Evolutionary conservation across 37 sponge, comb jelly and placozoan genomes (phyloP), one percentile per base, ranked within the genome.

Genomic region (Bolinopsis microptera): DNA sequence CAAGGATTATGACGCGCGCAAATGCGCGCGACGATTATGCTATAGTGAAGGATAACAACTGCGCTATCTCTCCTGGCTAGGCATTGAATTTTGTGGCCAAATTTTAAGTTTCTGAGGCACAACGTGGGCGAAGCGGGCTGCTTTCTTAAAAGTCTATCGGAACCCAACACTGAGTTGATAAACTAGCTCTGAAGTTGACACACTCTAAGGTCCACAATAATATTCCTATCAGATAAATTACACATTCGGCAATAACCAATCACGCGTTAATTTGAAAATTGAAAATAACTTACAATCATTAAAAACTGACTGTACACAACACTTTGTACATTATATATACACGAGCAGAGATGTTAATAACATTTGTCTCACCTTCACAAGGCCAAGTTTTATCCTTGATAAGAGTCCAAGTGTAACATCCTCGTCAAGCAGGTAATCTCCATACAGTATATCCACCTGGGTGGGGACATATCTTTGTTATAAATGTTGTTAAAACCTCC

Each of bases 11-110:
- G 90, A n/a, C 61, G 61, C 90, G 90, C 90, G 90, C 90, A 41
- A 28, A 41, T 39, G 90, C 90, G 90, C 90, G 90, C 90, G 61
- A 86, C 90, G 90, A 86, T 86, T 86, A 39, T 86, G 90, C 90
- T 86, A 86, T 86, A 86, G 90, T 86, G 90, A 86, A 86, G 90
- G 61, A 38, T 86, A 86, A 86, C 90, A 86, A 86, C 90, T 35
- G 61, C 61, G 75, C 75, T 72, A 30, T 72, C 75, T 72, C 5
- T 72, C 75, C 75, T 8, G 13, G 31, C 5, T 23, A 24, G 13
- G 61, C 61, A 48, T 48, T 5, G 61, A 48, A 48, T 48, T 48
- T 48, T 48, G 61, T 48, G 61, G 61, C 61, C 61, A 48, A 48
- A 48, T 48, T 48, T 48, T 48, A 48, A 48, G 61, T 18, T 48